Evolutionary conservation across 2,113 vertebrate species (phyloP), one percentile per base, ranked within the genome.

Genomic region (Sphaerodactylus townsendi): DNA sequence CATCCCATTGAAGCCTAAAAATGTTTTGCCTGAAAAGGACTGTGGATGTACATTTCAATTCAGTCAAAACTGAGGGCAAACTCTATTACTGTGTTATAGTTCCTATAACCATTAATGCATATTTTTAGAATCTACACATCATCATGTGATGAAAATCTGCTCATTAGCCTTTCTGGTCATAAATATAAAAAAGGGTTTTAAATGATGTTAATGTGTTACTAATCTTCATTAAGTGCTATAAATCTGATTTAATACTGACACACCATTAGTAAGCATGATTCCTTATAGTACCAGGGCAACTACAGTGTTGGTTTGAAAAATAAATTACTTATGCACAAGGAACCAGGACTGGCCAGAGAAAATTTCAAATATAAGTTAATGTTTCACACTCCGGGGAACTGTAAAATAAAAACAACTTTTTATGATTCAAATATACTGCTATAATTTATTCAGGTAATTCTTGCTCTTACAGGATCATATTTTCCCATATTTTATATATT

Each of bases 391-490:
- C 10, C 75, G 53, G 37, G 46, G 82, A 85, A 64, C 3, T 85
- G 65, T 78, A 87, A 86, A 70, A 75, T 53, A 77, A 89, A 56
- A 50, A 62, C 23, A 28, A 28, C 83, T 65, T n/a, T 77, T 92
- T 62, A 25, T 7, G 1, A 83, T 86, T 89, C 56, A 79, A 91
- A 0, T 15, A 10, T 71, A 90, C 33, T 33, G 30, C 15, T 33
- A 33, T 74, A 50, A 8, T 50, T 87, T 90, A 73, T 90, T 74
- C 89, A 79, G 70, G 85, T 70, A 85, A 72, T 14, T n/a, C 33
- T 64, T 77, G 30, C 68, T n/a, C 79, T 90, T 82, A 89, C 82
- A 92, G 80, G 76, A 80, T 91, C 15, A 73, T 14, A 62, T 62
- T 62, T 62, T 62, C 59, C 59, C 28, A 4, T 28, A 28, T 62